A percentile compares a stretch with the other conserved stretches of the same genome.
Conservation (phyloP, 2,888 invertebrate species). For the Brachylomia viminalis region DNA sequence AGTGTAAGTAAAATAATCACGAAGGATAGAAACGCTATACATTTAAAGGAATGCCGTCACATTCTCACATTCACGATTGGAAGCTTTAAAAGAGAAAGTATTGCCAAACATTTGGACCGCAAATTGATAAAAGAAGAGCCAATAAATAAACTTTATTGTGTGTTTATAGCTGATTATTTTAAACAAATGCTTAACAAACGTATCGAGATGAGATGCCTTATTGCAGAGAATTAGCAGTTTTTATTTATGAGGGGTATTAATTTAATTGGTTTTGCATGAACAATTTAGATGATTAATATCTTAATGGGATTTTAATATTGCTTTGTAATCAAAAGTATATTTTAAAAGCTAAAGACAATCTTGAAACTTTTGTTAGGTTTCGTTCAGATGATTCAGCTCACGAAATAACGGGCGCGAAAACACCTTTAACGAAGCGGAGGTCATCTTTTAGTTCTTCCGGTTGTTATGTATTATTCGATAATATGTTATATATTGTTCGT, state of each 20-base stretch:
- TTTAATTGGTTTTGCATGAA: not conserved
- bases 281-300: not conserved
- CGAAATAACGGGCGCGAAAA: not conserved
- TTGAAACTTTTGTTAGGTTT: not conserved
- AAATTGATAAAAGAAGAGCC: constrained; percentile 70
- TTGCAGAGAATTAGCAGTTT: not conserved
- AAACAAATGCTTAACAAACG: constrained; percentile 30
- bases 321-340: no score
- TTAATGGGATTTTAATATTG: not conserved
- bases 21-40: not conserved
- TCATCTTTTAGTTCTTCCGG: no score
- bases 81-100: constrained; percentile 72
- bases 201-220: not conserved
- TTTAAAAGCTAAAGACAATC: not conserved
- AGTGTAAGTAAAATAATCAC: not conserved
- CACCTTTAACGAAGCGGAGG: no score
- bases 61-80: constrained; percentile 58
- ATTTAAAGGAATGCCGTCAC: constrained; percentile 1
- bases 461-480: no score
- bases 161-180: constrained; percentile 58
- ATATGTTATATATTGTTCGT: no score
- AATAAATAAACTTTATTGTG: constrained; percentile 61
- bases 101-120: constrained; percentile 69
- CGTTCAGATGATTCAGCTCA: not conserved
- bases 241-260: not conserved